phyloP scores from a whole-genome alignment of 2,113 vertebrate species.

The Thymallus thymallus region DNA sequence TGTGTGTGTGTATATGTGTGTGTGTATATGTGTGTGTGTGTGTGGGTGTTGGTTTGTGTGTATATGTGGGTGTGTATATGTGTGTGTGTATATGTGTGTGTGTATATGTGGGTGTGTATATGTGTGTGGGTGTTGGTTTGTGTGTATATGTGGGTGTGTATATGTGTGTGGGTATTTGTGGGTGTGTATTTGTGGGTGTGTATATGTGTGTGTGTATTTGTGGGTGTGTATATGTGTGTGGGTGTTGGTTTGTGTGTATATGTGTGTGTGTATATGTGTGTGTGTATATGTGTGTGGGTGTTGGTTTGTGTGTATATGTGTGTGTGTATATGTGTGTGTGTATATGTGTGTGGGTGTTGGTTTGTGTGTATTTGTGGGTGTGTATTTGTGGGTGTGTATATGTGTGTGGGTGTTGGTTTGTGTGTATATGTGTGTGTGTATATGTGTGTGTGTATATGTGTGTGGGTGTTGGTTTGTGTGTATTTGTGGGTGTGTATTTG shows the following conservation, averaged over 20 bases:
- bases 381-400: not conserved
- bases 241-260: slow-evolving; percentile 5
- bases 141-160: not conserved
- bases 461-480: slow-evolving; percentile 8
- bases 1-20: slow-evolving; percentile 11
- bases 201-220: slow-evolving; percentile 7
- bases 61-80: not conserved
- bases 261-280: slow-evolving; percentile 9
- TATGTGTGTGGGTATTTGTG: not conserved
- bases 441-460: slow-evolving; percentile 8
- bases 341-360: slow-evolving; percentile 7
- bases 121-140: not conserved
- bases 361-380: not conserved
- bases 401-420: not conserved
- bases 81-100: slow-evolving; percentile 14
- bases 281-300: not conserved
- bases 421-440: not conserved
- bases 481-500: slow-evolving; percentile 3
- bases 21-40: slow-evolving; percentile 8
- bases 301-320: too few relatives aligned
- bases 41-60: too few relatives aligned
- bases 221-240: slow-evolving; percentile 9
- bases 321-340: slow-evolving; percentile 16
- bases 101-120: slow-evolving; percentile 9
- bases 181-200: slow-evolving; percentile 3